Evolutionary conservation across 2,888 invertebrate species (phyloP).

Genomic region (Trissolcus brochymenae): DNA sequence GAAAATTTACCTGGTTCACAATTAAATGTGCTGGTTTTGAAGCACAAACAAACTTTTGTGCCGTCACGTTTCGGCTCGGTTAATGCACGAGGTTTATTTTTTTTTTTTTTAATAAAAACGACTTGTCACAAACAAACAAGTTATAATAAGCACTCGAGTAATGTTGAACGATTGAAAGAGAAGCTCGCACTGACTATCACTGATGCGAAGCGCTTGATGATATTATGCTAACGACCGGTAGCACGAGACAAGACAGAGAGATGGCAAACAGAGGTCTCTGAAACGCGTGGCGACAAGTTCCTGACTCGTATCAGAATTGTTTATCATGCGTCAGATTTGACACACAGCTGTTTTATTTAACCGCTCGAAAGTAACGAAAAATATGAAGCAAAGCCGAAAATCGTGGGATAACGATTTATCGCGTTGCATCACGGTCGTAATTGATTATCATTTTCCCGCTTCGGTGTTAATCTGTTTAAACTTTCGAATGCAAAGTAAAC

Average conservation of each 20-base stretch:
- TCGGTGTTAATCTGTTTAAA: slow-evolving; percentile 14
- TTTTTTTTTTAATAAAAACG: background rate
- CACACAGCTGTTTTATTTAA: background rate
- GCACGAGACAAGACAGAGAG: slow-evolving; percentile 48
- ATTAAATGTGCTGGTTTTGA: background rate
- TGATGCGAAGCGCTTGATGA: slow-evolving; percentile 69
- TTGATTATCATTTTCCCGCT: slow-evolving; percentile 7
- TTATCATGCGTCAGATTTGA: slow-evolving; percentile 32
- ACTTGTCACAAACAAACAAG: slow-evolving; percentile 37
- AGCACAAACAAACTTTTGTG: slow-evolving; percentile 14
- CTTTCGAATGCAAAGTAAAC: slow-evolving; percentile 7
- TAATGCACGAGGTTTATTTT: too few relatives aligned
- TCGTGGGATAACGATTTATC: slow-evolving; percentile 3
- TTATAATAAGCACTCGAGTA: slow-evolving; percentile 61
- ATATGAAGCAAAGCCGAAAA: background rate
- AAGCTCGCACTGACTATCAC: slow-evolving; percentile 70
- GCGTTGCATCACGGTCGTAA: slow-evolving; percentile 21
- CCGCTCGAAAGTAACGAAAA: background rate
- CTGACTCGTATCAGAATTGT: slow-evolving; percentile 36
- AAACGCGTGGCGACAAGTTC: slow-evolving; percentile 48
- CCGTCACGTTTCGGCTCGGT: slow-evolving; percentile 3
- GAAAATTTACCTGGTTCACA: slow-evolving; percentile 18
- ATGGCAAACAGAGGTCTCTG: slow-evolving; percentile 30
- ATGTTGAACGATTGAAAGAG: slow-evolving; percentile 66
- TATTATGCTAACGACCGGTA: slow-evolving; percentile 72